Base-by-base conservation (phyloP, 2,797 vertebrate genomes). In the Paedocypris micromegethes region DNA sequence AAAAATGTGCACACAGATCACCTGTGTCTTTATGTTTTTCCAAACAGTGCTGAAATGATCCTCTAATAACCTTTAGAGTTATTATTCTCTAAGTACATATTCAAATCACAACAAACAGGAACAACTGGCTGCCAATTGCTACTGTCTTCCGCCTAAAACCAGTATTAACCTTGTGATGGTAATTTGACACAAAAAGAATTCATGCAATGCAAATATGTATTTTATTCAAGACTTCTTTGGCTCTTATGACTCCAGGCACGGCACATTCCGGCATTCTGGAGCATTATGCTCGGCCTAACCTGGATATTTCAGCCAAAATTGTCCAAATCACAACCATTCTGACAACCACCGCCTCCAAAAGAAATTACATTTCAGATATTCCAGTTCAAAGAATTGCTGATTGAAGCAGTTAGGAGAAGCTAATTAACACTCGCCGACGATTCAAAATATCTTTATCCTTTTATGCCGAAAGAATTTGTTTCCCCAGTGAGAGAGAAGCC, bases 391-490 rank as follows among this genome's bases (percentile, higher is more conserved):
- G 71, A 47, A 55, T 9, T 54, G n/a, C 43, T 78, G 60, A 81
- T 72, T 73, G 74, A 60, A 73, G 42, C 48, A 43, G 42, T 61
- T 50, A 56, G 57, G 73, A 49, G 52, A n/a, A 44, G 67, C 66
- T 79, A 80, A 86, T 69, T 83, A 77, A 78, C 59, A 76, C 65
- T 47, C 74, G 66, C 51, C 64, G 66, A 63, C 51, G 59, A 73
- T 80, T 77, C 75, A 70, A 57, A 70, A 65, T 69, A 47, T 63
- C 63, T 75, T 74, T 71, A 77, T 72, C 55, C 39, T 74, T 80
- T 65, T 57, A 66, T 72, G 53, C 68, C 80, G 75, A 75, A 77
- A 81, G 73, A 74, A 56, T 56, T 68, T 60, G 63, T 66, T 78
- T 68, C 5, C 52, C 66, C 65, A 68, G 51, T 38, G 76, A 72